Base-by-base conservation (phyloP, 2,797 vertebrate species). In the Notolepis coatsorum region DNA sequence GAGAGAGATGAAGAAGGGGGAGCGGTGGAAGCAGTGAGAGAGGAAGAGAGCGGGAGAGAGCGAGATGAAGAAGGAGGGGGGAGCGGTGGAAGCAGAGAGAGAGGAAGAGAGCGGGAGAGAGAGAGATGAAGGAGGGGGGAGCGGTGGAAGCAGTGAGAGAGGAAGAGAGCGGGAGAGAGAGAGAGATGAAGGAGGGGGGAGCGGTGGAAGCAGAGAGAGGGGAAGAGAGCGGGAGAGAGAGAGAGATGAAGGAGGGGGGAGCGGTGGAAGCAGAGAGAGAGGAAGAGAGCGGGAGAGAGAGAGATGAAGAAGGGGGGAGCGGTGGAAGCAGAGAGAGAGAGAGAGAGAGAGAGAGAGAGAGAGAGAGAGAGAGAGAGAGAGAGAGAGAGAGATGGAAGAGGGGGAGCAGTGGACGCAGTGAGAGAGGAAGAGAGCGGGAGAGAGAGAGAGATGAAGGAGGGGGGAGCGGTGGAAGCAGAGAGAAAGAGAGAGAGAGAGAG, bases 241-340 rank as follows among this genome's bases (percentile, higher is more conserved):
- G 38, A 65, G 28, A 24, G 15, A 46, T 35, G 38, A 39, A 48
- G 18, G 45, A 27, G 38, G 43, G 33, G 68, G 8, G 43, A 43
- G 7, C 10, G 41, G 5, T 33, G 10, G 15, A 24, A 47, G 13
- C 23, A 27, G 10, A 27, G 43, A 12, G 21, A 24, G 5, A 17
- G 2, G 4, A 6, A 37, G 5, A 39, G 17, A 38, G 41, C 5
- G 7, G 23, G n/a, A 46, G 18, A 38, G 17, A 37, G 17, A 38
- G 0, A 1, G 9, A 21, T n/a, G n/a, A n/a, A n/a, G n/a, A n/a
- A n/a, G n/a, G n/a, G n/a, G n/a, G n/a, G n/a, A n/a, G n/a, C n/a
- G n/a, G n/a, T n/a, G n/a, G n/a, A n/a, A n/a, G n/a, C n/a, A n/a
- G 30, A 28, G 37, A 30, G 4, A 0, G 15, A 61, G 20, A 9